Conservation (phyloP, 2,797 vertebrate genomes). For the Alauda arvensis region DNA sequence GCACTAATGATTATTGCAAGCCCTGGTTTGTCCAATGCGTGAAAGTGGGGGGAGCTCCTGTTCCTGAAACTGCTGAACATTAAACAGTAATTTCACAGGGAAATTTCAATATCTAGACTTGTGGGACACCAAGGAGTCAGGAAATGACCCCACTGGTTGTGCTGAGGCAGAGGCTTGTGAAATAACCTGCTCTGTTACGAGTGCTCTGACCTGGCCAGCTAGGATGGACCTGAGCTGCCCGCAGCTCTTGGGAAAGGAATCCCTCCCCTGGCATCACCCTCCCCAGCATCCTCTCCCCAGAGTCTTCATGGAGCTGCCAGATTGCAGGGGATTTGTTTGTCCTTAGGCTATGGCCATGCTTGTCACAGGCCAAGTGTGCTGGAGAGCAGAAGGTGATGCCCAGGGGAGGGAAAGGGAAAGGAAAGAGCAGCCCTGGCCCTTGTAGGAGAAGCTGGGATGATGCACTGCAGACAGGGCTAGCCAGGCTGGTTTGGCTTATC, state of each 20-base stretch:
- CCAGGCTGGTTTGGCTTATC: neutral
- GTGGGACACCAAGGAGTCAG: neutral
- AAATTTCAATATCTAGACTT: conserved; percentile 12
- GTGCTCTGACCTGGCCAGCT: neutral
- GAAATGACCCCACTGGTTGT: neutral
- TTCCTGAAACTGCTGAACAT: conserved; percentile 24
- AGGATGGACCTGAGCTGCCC: neutral
- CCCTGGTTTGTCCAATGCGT: conserved; percentile 18
- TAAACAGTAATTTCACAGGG: conserved; percentile 41
- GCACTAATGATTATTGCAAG: conserved; percentile 45
- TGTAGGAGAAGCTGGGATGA: neutral
- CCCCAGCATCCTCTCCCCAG: neutral
- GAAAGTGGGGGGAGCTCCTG: neutral
- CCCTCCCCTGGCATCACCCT: neutral
- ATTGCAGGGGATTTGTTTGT: neutral
- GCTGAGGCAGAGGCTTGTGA: neutral
- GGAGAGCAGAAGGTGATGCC: neutral
- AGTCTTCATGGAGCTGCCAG: neutral
- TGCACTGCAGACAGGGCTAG: neutral
- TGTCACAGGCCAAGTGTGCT: neutral
- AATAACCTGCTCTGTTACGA: neutral
- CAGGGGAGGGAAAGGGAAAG: neutral
- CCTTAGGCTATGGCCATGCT: neutral
- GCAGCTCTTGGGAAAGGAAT: neutral
- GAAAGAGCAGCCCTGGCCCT: too few relatives aligned